phyloP scores from a whole-genome alignment of 2,888 invertebrate species.

The Eubasilissa splendida region DNA sequence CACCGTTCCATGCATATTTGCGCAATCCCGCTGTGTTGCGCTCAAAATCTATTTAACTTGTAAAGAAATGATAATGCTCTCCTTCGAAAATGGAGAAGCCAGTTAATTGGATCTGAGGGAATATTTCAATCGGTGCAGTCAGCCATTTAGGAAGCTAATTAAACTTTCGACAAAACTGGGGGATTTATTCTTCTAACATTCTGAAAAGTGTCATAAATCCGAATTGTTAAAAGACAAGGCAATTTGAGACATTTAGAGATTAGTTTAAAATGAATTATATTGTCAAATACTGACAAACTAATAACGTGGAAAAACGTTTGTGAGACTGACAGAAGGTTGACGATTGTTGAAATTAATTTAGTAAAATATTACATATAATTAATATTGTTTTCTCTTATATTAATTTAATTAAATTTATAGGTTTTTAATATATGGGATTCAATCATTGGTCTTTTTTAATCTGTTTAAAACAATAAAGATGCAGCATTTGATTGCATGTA shows the following conservation, averaged over 20 bases:
- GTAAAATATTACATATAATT: no score
- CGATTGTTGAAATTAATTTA: no score
- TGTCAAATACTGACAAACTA: no score
- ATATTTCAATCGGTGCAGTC: constrained; percentile 47
- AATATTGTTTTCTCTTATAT: no score
- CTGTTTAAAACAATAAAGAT: no score
- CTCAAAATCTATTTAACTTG: constrained; percentile 47
- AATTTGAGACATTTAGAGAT: background rate
- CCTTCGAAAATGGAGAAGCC: constrained; percentile 39
- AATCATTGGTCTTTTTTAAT: no score
- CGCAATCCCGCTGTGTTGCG: constrained; percentile 37
- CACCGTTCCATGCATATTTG: constrained; percentile 28
- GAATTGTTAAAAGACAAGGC: constrained; percentile 10
- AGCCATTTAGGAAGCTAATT: constrained; percentile 54
- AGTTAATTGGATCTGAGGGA: constrained; percentile 54
- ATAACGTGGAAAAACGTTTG: no score
- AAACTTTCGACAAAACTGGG: constrained; percentile 39
- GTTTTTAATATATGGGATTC: no score
- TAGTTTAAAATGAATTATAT: no score
- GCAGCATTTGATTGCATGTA: no score
- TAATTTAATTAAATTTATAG: no score
- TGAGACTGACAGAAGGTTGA: no score
- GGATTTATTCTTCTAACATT: background rate
- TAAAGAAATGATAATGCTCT: constrained; percentile 46
- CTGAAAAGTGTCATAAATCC: background rate